Conservation (phyloP, 2,888 invertebrate species). For the Ischnus inquisitorius region DNA sequence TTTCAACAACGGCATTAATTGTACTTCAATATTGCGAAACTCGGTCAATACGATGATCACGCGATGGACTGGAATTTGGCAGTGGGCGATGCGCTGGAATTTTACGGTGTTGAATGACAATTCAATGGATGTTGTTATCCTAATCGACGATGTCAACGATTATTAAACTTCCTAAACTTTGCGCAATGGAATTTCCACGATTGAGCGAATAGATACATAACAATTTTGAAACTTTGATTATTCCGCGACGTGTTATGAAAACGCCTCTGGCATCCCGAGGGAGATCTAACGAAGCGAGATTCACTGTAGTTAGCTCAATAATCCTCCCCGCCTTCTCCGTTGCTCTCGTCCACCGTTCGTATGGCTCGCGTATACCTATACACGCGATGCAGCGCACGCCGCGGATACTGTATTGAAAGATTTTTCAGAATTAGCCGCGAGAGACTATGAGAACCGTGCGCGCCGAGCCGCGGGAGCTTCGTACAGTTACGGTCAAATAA, state of each 20-base stretch:
- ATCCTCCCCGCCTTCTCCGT: background rate
- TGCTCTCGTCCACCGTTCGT: background rate
- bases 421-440: slow-evolving; percentile 65
- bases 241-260: slow-evolving; percentile 28
- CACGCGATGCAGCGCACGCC: background rate
- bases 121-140: too few relatives aligned
- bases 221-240: background rate
- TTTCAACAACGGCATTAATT: too few relatives aligned
- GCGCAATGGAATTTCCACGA: too few relatives aligned
- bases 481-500: slow-evolving; percentile 57
- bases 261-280: background rate
- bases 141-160: too few relatives aligned
- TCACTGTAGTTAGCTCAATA: background rate
- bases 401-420: slow-evolving; percentile 56
- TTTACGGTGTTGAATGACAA: too few relatives aligned
- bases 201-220: too few relatives aligned
- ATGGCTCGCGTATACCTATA: background rate
- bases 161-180: too few relatives aligned
- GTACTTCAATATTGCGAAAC: too few relatives aligned
- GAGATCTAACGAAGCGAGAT: slow-evolving; percentile 10
- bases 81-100: too few relatives aligned
- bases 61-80: too few relatives aligned
- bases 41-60: too few relatives aligned
- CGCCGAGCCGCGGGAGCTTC: slow-evolving; percentile 3
- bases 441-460: background rate